These are phyloP conservation scores for Ctenopoma multispine DNA, from an alignment of 2,797 vertebrate species.

Conservation along the genomic window DNA sequence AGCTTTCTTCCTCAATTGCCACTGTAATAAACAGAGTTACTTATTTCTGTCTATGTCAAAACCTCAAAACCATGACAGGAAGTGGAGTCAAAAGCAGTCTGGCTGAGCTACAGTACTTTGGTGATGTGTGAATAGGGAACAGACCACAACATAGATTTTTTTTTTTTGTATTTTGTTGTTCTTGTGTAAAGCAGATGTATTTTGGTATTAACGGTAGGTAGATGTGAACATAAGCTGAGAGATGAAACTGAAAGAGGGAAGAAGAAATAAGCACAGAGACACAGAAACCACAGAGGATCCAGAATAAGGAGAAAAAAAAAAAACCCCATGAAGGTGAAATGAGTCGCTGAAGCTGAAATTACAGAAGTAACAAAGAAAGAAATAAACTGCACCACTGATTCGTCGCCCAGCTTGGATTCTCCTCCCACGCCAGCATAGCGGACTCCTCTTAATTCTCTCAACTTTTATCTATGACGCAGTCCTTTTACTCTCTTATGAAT, in stretches of 20 bases:
- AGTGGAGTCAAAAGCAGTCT: conserved; percentile 9
- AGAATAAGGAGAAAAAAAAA: neutral
- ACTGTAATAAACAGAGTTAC: neutral
- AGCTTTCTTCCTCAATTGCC: neutral
- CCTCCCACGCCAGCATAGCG: no score
- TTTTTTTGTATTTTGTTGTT: neutral
- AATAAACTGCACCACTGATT: neutral
- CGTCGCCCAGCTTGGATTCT: no score
- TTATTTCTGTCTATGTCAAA: conserved; percentile 26
- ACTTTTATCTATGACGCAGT: no score
- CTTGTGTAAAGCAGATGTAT: neutral
- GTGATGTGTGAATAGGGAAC: neutral
- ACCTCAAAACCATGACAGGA: conserved; percentile 30
- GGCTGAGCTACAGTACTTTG: neutral
- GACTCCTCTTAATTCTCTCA: no score
- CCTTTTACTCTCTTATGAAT: no score
- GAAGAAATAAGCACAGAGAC: neutral
- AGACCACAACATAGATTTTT: neutral
- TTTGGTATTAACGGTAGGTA: neutral
- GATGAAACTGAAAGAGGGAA: conserved; percentile 29
- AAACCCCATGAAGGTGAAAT: neutral
- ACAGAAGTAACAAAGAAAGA: neutral
- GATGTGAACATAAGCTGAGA: neutral
- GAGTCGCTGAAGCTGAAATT: neutral
- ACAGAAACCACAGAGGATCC: conserved; percentile 19